Base-by-base conservation (phyloP, 2,888 invertebrate species). In the Habrosyne pyritoides region DNA sequence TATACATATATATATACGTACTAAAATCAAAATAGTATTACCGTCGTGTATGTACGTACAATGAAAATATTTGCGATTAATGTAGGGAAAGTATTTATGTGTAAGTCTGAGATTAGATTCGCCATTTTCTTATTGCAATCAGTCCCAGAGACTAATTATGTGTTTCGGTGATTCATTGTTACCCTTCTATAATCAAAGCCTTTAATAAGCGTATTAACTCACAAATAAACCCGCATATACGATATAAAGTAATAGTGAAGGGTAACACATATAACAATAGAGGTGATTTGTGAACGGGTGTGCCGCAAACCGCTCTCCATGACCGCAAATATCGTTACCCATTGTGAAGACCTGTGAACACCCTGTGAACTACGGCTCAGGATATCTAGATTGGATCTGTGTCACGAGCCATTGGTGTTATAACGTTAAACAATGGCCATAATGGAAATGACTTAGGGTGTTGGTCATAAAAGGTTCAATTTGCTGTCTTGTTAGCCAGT, bases 301-400 rank as follows among this genome's bases (percentile, higher is more conserved):
- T 52, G 59, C 65, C 75, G 57, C 68, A 67, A 55, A 51, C 50
- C 50, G 30, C 21, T 61, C 56, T 42, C 14, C 18, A 18, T 42
- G 61, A 62, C 74, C 74, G 62, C 71, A 71, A 67, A 71, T 66
- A 74, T 70, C 56, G 57, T 42, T 52, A 57, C 52, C 67, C 57
- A 75, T 75, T 74, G 74, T 63, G 42, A 18, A 18, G 42, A 46
- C 61, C 59, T 60, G 22, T 49, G 26, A 54, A 54, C 42, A 42
- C 42, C 53, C 53, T 53, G 24, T 14, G 28, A 48, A 54, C 54
- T 53, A 36, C 62, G 52, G 56, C 22, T 21, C 60, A 58, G 61
- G 63, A 54, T 70, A 68, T 66, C 75, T 69, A 67, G 69, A 74
- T 74, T 74, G 64, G 64, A 67, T 62, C 56, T 64, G 56, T 59